Evolutionary conservation across 2,888 invertebrate species (phyloP).

Genomic region (Noctua janthe): DNA sequence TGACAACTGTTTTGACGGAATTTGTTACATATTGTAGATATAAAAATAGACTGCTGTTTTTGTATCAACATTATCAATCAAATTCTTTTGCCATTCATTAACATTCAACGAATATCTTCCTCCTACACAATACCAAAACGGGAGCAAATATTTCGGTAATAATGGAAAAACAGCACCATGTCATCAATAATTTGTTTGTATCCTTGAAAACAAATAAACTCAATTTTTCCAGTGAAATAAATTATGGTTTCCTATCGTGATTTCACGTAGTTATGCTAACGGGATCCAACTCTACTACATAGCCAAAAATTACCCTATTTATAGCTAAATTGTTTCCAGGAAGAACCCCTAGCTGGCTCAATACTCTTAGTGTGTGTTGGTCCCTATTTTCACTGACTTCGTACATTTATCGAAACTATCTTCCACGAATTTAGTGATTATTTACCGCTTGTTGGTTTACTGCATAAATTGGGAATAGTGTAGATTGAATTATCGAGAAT

Average conservation of each 20-base stretch:
- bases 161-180: background rate
- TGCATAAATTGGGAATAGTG: background rate
- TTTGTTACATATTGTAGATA: background rate
- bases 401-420: background rate
- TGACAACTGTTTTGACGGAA: background rate
- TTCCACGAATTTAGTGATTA: background rate
- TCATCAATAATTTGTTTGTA: background rate
- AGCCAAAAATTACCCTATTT: background rate
- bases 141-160: background rate
- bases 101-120: background rate
- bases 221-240: background rate
- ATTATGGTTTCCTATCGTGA: background rate
- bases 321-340: background rate
- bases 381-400: background rate
- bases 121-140: background rate
- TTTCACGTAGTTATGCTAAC: background rate
- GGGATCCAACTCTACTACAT: background rate
- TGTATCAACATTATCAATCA: background rate
- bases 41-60: background rate
- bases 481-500: background rate
- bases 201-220: constrained; percentile 1
- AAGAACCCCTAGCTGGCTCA: background rate
- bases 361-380: no score
- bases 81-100: background rate
- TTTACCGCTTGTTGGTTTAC: background rate